Percentiles rank a stretch among this genome's conserved stretches.
phyloP scores from a whole-genome alignment of 1,140 invertebrate species.

The Drosophila baimaii region DNA sequence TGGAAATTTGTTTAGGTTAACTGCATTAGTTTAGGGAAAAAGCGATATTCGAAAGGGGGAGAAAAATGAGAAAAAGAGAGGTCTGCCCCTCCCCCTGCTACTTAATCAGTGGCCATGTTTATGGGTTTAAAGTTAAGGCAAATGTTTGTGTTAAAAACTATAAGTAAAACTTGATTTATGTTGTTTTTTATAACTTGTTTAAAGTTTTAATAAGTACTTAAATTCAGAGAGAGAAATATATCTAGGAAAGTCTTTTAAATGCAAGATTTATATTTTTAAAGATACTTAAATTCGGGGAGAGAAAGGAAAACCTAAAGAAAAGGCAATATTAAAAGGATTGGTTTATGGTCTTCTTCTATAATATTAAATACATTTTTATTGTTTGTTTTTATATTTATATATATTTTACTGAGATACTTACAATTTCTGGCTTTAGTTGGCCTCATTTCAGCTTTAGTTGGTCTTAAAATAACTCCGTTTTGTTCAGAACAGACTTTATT shows the following conservation, averaged over 20 bases:
- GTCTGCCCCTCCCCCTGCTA: too few species aligned
- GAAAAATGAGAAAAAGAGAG: not conserved
- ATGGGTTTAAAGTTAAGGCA: not conserved
- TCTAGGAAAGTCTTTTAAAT: not conserved
- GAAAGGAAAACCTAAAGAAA: not conserved
- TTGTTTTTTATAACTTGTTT: not conserved
- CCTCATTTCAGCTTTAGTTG: too few species aligned
- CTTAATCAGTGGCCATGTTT: not conserved
- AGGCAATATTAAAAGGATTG: too few species aligned
- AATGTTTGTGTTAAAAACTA: not conserved
- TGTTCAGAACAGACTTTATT: too few species aligned
- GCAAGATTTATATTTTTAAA: not conserved
- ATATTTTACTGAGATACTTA: too few species aligned
- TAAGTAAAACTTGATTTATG: not conserved
- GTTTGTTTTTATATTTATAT: too few species aligned
- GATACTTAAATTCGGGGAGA: not conserved
- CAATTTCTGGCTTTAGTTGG: too few species aligned
- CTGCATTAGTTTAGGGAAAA: slow-evolving; percentile 36
- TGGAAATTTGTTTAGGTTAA: slow-evolving; percentile 69
- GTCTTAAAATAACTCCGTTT: too few species aligned
- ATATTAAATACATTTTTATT: not conserved
- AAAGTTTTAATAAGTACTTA: not conserved
- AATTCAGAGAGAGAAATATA: too few species aligned
- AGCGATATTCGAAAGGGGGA: slow-evolving; percentile 6
- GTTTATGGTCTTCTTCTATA: not conserved